Base-by-base conservation (phyloP, 2,888 invertebrate genomes). In the Ceramica pisi region DNA sequence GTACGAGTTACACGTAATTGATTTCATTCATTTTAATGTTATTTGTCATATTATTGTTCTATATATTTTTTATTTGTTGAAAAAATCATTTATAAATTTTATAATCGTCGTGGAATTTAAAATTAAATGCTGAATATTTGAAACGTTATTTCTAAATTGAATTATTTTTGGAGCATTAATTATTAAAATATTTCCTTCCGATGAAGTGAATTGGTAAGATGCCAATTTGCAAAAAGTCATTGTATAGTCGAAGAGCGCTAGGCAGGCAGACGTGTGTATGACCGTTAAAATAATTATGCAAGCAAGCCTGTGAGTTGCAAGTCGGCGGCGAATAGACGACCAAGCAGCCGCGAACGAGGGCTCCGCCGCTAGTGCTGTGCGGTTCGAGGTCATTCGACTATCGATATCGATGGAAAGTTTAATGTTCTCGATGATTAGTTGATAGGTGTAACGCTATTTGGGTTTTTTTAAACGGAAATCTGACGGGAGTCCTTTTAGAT, bases 281-380 rank as follows among this genome's bases (percentile, higher is more conserved):
- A 87, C 92, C 89, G 90, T 90, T 92, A 90, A 88, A 87, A 88
- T 91, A 94, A 94, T 94, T 94, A 94, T 94, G 94, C 94, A 94
- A 90, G 90, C 83, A 75, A 90, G 92, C 88, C 86, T 86, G 89
- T 81, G 87, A 89, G 88, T 86, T 90, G 92, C 91, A 89, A 88
- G 88, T 81, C 83, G 78, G 9, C 83, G 74, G 76, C 79, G 83
- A 83, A 87, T 87, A 89, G 87, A 86, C 87, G 88, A 83, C 85
- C 85, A 87, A 89, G 85, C 89, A 81, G 82, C 89, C 86, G 81
- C 90, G 83, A 87, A 87, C 89, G 89, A 88, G 92, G 90, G 89
- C 90, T 90, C 89, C 83, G 84, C 66, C 81, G 66, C 57, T 88
- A 91, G 92, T 69, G 91, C 51, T 82, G 92, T 55, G 56, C 75